These are phyloP conservation scores for Oscheius onirici DNA, from an alignment of 2,888 invertebrate genomes.

Conservation along the genomic window DNA sequence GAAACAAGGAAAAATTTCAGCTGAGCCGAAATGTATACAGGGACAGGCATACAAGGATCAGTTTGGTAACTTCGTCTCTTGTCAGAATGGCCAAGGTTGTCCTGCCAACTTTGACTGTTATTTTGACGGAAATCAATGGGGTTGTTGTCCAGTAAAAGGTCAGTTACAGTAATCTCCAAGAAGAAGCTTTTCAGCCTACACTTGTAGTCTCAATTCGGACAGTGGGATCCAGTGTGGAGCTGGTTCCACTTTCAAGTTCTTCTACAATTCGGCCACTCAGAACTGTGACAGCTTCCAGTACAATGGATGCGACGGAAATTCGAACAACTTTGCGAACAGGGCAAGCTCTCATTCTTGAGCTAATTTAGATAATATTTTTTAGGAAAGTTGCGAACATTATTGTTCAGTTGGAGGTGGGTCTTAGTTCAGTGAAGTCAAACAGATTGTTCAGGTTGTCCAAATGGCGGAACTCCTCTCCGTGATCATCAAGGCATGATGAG, in stretches of 20 bases:
- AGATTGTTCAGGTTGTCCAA: slow-evolving; percentile 50
- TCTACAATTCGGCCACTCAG: slow-evolving; percentile 58
- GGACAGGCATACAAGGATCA: slow-evolving; percentile 62
- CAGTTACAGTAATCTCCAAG: background rate
- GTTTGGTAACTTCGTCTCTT: slow-evolving; percentile 57
- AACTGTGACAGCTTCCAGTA: slow-evolving; percentile 40
- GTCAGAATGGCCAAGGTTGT: slow-evolving; percentile 53
- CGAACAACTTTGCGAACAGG: slow-evolving; percentile 61
- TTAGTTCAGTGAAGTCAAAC: too few species aligned
- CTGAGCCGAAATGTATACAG: slow-evolving; percentile 60
- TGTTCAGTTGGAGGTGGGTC: slow-evolving; percentile 58
- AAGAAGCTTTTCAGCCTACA: slow-evolving; percentile 41
- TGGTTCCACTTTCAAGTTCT: slow-evolving; percentile 58
- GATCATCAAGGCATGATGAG: slow-evolving; percentile 54
- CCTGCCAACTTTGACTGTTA: slow-evolving; percentile 67
- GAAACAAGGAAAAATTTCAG: too few species aligned
- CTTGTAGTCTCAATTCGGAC: slow-evolving; percentile 57
- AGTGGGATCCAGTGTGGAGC: slow-evolving; percentile 61
- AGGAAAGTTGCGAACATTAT: slow-evolving; percentile 58
- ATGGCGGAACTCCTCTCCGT: slow-evolving; percentile 56
- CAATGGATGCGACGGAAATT: slow-evolving; percentile 53
- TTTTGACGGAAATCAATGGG: slow-evolving; percentile 60
- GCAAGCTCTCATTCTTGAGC: too few species aligned
- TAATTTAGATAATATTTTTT: too few species aligned
- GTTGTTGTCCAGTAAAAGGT: slow-evolving; percentile 60